These are phyloP conservation scores for Protophormia terraenovae DNA, from an alignment of 2,888 invertebrate genomes.

Conservation along the genomic window DNA sequence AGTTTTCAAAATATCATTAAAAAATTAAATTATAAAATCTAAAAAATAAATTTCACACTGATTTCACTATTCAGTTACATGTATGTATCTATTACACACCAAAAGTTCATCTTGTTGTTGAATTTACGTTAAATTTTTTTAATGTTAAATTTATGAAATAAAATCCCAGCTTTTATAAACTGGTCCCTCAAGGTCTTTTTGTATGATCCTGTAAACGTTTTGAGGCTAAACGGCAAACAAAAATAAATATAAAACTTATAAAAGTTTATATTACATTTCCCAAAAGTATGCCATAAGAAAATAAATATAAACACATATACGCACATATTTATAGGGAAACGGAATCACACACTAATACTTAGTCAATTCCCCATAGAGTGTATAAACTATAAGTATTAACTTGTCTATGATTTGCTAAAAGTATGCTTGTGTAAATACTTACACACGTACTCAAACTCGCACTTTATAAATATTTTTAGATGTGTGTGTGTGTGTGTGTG, in stretches of 20 bases:
- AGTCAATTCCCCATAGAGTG: background rate
- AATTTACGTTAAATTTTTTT: background rate
- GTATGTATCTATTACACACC: background rate
- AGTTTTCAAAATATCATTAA: background rate
- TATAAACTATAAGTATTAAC: background rate
- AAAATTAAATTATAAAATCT: background rate
- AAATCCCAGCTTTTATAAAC: background rate
- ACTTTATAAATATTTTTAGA: too few species aligned
- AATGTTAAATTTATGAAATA: background rate
- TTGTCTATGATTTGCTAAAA: background rate
- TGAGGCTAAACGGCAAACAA: slow-evolving; percentile 8
- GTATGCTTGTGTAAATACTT: background rate
- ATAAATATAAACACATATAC: background rate
- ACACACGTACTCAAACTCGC: background rate
- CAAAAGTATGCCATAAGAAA: background rate
- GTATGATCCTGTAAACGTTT: slow-evolving; percentile 32
- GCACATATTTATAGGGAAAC: background rate
- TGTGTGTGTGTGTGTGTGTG: background rate
- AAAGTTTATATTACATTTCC: slow-evolving; percentile 16
- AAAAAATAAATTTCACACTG: background rate
- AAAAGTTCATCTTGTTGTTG: too few species aligned
- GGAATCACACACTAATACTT: background rate
- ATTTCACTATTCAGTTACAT: background rate
- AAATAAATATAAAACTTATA: slow-evolving; percentile 1
- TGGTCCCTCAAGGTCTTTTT: background rate